phyloP scores from a whole-genome alignment of 2,888 invertebrate species.

The Unio pictorum region DNA sequence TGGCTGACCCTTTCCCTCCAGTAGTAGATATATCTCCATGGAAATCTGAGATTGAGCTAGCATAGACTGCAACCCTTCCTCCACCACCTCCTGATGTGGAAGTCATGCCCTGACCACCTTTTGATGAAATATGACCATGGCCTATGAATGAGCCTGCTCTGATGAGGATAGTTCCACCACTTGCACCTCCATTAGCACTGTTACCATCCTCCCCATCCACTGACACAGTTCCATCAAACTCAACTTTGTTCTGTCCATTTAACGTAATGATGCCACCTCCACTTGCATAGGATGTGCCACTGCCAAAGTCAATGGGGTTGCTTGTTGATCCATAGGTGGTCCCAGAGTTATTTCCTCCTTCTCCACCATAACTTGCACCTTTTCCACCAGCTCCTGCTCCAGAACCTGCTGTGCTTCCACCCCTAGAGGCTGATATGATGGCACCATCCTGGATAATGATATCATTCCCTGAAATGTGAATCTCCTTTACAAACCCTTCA shows the following conservation, averaged over 20 bases:
- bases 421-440: slow-evolving; percentile 17
- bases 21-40: slow-evolving; percentile 25
- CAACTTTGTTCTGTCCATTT: slow-evolving; percentile 13
- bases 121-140: slow-evolving; percentile 40
- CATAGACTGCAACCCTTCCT: slow-evolving; percentile 41
- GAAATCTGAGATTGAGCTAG: slow-evolving; percentile 28
- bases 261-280: slow-evolving; percentile 50
- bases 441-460: slow-evolving; percentile 25
- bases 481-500: slow-evolving; percentile 6
- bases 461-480: slow-evolving; percentile 14
- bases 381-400: slow-evolving; percentile 14
- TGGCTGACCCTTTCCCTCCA: slow-evolving; percentile 36
- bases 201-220: slow-evolving; percentile 33
- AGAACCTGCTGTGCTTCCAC: slow-evolving; percentile 26
- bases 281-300: slow-evolving; percentile 29
- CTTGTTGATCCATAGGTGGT: slow-evolving; percentile 38
- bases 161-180: slow-evolving; percentile 47
- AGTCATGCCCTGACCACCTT: slow-evolving; percentile 32
- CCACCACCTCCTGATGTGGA: slow-evolving; percentile 36
- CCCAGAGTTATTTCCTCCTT: slow-evolving; percentile 35
- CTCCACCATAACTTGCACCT: slow-evolving; percentile 55
- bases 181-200: slow-evolving; percentile 26
- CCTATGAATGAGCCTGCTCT: slow-evolving; percentile 35
- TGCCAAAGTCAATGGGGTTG: slow-evolving; percentile 33
- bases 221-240: slow-evolving; percentile 38